Conservation (phyloP, 2,888 invertebrate genomes). For the Drosophila lutescens region DNA sequence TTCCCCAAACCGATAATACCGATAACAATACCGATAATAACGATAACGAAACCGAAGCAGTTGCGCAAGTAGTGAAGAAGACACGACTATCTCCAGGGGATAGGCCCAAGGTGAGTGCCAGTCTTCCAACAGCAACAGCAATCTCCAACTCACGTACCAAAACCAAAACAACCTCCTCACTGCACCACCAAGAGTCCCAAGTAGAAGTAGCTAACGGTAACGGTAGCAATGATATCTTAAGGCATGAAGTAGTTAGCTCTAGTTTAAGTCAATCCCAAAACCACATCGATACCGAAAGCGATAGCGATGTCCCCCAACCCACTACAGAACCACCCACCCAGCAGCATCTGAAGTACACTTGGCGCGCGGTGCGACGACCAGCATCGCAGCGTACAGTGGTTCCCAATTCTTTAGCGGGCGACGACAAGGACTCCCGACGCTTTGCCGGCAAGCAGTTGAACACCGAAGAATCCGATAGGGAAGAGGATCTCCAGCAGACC, state of each 20-base stretch:
- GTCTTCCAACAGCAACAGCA: constrained; percentile 57
- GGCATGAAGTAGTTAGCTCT: constrained; percentile 75
- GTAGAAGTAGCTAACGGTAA: constrained; percentile 67
- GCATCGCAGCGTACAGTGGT: constrained; percentile 30
- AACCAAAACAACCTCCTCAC: constrained; percentile 42
- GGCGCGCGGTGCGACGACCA: constrained; percentile 51
- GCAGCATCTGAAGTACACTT: constrained; percentile 41
- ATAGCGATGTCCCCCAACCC: neutral
- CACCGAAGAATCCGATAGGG: constrained; percentile 21
- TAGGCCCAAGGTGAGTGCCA: constrained; percentile 83
- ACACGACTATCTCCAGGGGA: constrained; percentile 68
- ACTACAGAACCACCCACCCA: neutral
- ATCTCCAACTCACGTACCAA: constrained; percentile 31
- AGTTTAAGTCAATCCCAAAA: constrained; percentile 54
- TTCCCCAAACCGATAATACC: constrained; percentile 28
- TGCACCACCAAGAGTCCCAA: constrained; percentile 50
- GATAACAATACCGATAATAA: constrained; percentile 43
- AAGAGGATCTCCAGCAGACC: constrained; percentile 1
- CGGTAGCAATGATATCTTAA: constrained; percentile 72
- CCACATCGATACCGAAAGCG: constrained; percentile 10
- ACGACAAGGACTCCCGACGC: constrained; percentile 61
- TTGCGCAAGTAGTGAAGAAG: constrained; percentile 60
- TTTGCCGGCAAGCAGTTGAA: constrained; percentile 73
- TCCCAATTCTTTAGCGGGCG: constrained; percentile 38
- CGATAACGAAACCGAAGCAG: constrained; percentile 56